A percentile compares a stretch with the other conserved stretches of the same genome.
phyloP scores from a whole-genome alignment of 2,113 vertebrate species.

The Laterallus jamaicensis region DNA sequence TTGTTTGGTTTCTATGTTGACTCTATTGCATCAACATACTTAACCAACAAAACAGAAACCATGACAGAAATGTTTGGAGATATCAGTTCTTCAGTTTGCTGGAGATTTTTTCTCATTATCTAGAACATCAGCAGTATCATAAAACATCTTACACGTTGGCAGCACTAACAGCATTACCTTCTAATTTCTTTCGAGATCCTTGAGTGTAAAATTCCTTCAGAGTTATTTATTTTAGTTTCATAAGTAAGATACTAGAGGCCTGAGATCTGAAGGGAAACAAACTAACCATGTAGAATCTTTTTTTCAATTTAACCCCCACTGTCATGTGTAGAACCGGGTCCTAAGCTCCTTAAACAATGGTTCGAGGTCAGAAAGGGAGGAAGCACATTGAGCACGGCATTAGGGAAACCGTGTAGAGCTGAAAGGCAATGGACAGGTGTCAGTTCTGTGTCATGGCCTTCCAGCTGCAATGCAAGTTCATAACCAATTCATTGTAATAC shows the following conservation, averaged over 20 bases:
- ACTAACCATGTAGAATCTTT: neutral
- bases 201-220: neutral
- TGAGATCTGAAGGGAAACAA: neutral
- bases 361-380: neutral
- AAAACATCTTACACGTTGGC: neutral
- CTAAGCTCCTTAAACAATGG: neutral
- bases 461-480: neutral
- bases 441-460: neutral
- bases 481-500: fast-evolving
- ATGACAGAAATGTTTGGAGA: fast-evolving
- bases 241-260: neutral
- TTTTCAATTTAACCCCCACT: neutral
- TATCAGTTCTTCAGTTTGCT: neutral
- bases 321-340: neutral
- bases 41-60: neutral
- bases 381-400: neutral
- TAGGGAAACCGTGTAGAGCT: neutral
- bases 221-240: neutral
- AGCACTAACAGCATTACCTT: neutral
- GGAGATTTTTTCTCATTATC: neutral
- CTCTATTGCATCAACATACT: neutral
- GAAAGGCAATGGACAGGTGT: neutral
- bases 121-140: neutral
- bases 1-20: neutral
- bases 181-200: neutral